Conservation (phyloP, 2,888 invertebrate species). For the Xylocampa areola region DNA sequence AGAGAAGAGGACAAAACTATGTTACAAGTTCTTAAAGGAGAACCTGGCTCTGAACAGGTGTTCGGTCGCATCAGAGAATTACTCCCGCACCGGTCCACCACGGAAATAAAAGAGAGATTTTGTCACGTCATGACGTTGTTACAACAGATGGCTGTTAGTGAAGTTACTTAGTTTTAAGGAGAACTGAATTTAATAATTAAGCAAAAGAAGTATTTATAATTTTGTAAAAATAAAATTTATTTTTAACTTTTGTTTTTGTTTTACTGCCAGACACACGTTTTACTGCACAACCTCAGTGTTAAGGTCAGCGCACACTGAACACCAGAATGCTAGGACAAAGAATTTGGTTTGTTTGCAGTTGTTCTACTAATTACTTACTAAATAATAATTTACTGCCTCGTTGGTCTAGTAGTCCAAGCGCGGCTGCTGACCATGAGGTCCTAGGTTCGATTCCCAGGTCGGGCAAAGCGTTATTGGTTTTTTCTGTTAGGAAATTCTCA, state of each 20-base stretch:
- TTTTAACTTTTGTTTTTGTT: conserved; percentile 50
- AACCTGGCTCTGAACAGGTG: conserved; percentile 91
- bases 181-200: conserved; percentile 70
- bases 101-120: conserved; percentile 91
- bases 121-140: conserved; percentile 91
- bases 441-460: no score
- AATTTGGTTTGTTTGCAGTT: no score
- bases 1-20: conserved; percentile 95
- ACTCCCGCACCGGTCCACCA: conserved; percentile 88
- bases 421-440: no score
- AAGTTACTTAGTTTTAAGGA: conserved; percentile 78
- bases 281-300: no score
- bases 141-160: conserved; percentile 90
- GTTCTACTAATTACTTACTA: no score
- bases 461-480: no score
- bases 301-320: no score
- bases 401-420: no score
- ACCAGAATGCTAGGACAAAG: no score
- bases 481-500: no score
- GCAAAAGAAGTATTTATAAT: conserved; percentile 78
- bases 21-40: conserved; percentile 93
- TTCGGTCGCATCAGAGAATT: conserved; percentile 89
- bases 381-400: no score
- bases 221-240: conserved; percentile 78
- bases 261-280: conserved; percentile 2